phyloP scores from a whole-genome alignment of 2,888 invertebrate species.

The Drosophila ustulata region DNA sequence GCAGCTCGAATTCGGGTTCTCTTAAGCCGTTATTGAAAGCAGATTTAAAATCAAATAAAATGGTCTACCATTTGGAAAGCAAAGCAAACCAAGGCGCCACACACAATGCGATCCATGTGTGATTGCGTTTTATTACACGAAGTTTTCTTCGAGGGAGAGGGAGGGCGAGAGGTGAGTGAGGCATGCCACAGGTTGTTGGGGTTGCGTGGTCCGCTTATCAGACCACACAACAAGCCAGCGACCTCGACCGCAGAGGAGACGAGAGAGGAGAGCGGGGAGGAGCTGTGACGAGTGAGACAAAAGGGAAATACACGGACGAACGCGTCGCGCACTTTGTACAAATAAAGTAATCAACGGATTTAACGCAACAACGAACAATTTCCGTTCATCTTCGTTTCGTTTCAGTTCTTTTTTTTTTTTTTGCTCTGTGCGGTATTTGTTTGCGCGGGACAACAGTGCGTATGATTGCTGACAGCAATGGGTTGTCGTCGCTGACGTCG shows the following conservation, averaged over 20 bases:
- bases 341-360: conserved; percentile 81
- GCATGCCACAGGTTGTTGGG: conserved; percentile 67
- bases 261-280: background rate
- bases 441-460: conserved; percentile 53
- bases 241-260: background rate
- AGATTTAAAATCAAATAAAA: conserved; percentile 76
- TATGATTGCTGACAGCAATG: conserved; percentile 55
- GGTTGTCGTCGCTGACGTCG: background rate
- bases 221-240: conserved; percentile 33
- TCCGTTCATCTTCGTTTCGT: conserved; percentile 38
- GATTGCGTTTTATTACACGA: conserved; percentile 66
- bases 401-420: conserved; percentile 2
- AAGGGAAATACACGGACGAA: conserved; percentile 25
- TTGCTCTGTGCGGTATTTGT: conserved; percentile 11
- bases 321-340: conserved; percentile 53
- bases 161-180: background rate
- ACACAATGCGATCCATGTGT: conserved; percentile 64
- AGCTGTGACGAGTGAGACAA: conserved; percentile 20
- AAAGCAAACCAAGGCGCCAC: conserved; percentile 23
- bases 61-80: conserved; percentile 38
- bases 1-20: conserved; percentile 13
- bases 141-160: background rate
- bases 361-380: conserved; percentile 70
- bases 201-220: conserved; percentile 55
- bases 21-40: conserved; percentile 56